These are phyloP conservation scores for Stomorhina lunata DNA, from an alignment of 2,888 invertebrate genomes.

Conservation along the genomic window DNA sequence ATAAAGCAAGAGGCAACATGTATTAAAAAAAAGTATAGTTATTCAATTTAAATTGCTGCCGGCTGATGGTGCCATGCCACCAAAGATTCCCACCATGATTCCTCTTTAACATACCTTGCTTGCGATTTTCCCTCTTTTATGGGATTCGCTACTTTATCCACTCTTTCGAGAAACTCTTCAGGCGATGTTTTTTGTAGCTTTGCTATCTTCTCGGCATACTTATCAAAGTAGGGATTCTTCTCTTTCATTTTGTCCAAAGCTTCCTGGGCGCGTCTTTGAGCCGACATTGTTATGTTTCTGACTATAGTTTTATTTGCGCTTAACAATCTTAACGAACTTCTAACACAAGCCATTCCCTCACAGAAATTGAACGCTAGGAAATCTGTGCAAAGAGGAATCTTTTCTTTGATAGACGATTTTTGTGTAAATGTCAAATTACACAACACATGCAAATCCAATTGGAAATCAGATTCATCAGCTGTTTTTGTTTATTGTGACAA, in stretches of 20 bases:
- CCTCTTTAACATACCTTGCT: no score
- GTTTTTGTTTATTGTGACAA: constrained; percentile 12
- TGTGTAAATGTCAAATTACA: constrained; percentile 57
- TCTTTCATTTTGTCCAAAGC: constrained; percentile 81
- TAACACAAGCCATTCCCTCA: constrained; percentile 70
- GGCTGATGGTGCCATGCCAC: no score
- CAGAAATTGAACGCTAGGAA: no score
- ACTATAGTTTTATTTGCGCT: constrained; percentile 58
- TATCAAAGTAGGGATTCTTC: constrained; percentile 89
- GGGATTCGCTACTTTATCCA: constrained; percentile 81
- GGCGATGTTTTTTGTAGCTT: constrained; percentile 87
- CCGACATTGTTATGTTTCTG: constrained; percentile 79
- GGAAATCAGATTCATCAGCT: background rate
- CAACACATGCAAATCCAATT: constrained; percentile 50
- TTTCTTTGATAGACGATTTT: background rate
- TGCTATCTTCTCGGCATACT: constrained; percentile 89
- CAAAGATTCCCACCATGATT: no score
- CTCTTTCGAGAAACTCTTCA: constrained; percentile 85
- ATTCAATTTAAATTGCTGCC: no score
- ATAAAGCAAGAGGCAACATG: no score
- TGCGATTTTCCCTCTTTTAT: constrained; percentile 74
- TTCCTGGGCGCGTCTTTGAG: constrained; percentile 79
- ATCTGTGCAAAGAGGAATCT: background rate
- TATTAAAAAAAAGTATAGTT: no score
- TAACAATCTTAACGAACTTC: constrained; percentile 39